These are phyloP conservation scores for Ormyrus labotus DNA, from an alignment of 2,888 invertebrate species.

Conservation along the genomic window DNA sequence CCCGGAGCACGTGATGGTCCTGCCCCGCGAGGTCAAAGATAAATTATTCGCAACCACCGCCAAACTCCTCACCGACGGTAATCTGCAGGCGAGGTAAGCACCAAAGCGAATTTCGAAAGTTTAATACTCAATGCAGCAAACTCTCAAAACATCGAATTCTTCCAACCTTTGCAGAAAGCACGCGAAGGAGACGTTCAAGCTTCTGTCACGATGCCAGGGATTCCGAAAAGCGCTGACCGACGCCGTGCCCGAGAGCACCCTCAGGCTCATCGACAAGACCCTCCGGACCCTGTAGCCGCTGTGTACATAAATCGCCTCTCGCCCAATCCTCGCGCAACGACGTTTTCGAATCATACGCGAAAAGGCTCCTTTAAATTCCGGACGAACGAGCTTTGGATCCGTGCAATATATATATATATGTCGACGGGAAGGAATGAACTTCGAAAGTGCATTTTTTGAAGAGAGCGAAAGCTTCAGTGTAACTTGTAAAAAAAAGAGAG, in stretches of 20 bases:
- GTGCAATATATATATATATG: not conserved
- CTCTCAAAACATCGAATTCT: no score
- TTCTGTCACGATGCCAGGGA: slow-evolving; percentile 84
- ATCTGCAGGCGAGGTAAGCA: slow-evolving; percentile 86
- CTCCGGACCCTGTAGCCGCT: slow-evolving; percentile 78
- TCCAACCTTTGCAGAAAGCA: slow-evolving; percentile 78
- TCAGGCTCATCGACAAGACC: slow-evolving; percentile 90
- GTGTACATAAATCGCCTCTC: slow-evolving; percentile 29
- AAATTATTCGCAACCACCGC: slow-evolving; percentile 88
- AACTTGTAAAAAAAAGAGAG: not conserved
- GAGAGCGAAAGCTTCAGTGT: not conserved
- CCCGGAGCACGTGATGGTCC: slow-evolving; percentile 82
- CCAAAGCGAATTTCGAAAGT: no score
- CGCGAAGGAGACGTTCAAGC: slow-evolving; percentile 86
- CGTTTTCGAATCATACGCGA: not conserved
- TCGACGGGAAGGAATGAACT: not conserved
- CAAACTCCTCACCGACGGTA: slow-evolving; percentile 90
- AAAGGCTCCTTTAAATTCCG: slow-evolving; percentile 12
- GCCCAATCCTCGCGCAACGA: not conserved
- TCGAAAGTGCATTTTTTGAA: not conserved
- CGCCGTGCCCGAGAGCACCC: slow-evolving; percentile 86
- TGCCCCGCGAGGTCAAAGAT: slow-evolving; percentile 87
- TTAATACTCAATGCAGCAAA: no score
- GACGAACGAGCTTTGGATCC: not conserved
- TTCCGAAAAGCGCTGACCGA: slow-evolving; percentile 88